Evolutionary conservation across 2,113 vertebrate genomes (phyloP).

Genomic region (Zosterops lateralis): DNA sequence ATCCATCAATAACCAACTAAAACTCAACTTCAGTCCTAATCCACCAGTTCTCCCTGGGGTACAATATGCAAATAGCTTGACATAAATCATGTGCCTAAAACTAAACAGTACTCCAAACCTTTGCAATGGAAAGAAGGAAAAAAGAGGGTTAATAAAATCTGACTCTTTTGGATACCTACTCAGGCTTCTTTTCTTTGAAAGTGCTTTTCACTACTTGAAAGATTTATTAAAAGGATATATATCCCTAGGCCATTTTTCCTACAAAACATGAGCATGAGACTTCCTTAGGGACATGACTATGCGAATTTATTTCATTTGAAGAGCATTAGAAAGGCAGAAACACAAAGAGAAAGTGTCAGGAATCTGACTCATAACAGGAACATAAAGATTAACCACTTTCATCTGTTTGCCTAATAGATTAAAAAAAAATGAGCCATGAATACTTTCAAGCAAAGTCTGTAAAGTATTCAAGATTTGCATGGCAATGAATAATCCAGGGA

Average conservation of each 20-base stretch:
- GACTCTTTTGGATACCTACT: background rate
- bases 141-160: background rate
- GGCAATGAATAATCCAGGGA: background rate
- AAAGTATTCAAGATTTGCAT: background rate
- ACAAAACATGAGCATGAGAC: background rate
- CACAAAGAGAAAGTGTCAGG: background rate
- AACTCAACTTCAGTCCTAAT: background rate
- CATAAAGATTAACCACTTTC: background rate
- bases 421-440: background rate
- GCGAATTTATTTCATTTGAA: constrained; percentile 27
- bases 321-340: background rate
- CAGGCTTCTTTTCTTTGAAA: background rate
- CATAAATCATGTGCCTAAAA: background rate
- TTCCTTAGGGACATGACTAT: background rate
- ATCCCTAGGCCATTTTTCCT: background rate
- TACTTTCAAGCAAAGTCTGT: background rate
- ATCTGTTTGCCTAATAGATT: background rate
- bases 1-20: background rate
- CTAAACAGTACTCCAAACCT: background rate
- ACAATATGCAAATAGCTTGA: background rate
- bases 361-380: background rate
- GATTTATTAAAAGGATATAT: constrained; percentile 5
- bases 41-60: background rate
- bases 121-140: background rate
- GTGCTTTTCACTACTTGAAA: background rate